phyloP scores from a whole-genome alignment of 1,140 invertebrate genomes.

The Dendrolimus punctatus region DNA sequence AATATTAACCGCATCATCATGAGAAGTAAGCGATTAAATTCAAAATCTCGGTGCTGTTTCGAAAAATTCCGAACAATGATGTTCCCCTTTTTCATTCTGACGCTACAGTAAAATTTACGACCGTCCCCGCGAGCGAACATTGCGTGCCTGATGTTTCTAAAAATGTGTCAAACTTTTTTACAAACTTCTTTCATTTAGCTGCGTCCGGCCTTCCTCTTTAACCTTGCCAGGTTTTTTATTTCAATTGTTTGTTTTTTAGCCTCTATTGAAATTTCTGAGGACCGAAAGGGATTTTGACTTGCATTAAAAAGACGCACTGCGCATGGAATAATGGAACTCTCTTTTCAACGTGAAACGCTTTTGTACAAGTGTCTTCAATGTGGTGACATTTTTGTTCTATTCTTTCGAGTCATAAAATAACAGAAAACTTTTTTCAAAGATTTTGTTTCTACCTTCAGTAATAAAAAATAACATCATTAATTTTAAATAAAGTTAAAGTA shows the following conservation, averaged over 20 bases:
- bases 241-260: conserved; percentile 63
- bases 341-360: conserved; percentile 24
- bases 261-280: conserved; percentile 58
- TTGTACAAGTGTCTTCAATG: conserved; percentile 26
- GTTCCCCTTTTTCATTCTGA: conserved; percentile 67
- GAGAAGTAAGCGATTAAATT: conserved; percentile 29
- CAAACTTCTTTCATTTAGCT: conserved; percentile 68
- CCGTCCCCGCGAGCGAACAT: conserved; percentile 44
- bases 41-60: conserved; percentile 50
- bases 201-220: conserved; percentile 59
- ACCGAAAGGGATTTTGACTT: conserved; percentile 50
- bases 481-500: too few species aligned
- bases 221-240: conserved; percentile 53
- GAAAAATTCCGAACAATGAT: conserved; percentile 68
- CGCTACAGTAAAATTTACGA: conserved; percentile 65
- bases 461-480: too few species aligned
- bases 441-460: too few species aligned
- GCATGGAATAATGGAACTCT: conserved; percentile 46
- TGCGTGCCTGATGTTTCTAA: conserved; percentile 68
- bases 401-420: conserved; percentile 6
- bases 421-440: conserved; percentile 1
- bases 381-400: conserved; percentile 5
- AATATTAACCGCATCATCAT: too few species aligned
- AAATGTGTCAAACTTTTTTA: conserved; percentile 71
- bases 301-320: conserved; percentile 36